These are phyloP conservation scores for Gallinago paraguaiae DNA, from an alignment of 2,113 vertebrate genomes.

Conservation along the genomic window DNA sequence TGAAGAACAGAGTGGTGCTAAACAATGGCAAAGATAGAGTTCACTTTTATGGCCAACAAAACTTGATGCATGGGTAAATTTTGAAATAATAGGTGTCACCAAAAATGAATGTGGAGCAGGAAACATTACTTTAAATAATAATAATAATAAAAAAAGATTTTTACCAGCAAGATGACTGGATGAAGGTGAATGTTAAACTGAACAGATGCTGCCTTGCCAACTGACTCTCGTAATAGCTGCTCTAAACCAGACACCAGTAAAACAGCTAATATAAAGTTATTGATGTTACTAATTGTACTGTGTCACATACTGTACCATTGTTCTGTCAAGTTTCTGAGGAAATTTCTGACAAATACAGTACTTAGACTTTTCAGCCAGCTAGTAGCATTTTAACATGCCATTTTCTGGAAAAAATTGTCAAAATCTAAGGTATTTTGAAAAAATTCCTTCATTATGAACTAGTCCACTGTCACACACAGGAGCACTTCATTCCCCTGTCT, in stretches of 20 bases:
- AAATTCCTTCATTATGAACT: slow-evolving; percentile 35
- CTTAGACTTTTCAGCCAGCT: slow-evolving; percentile 28
- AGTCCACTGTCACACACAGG: background rate
- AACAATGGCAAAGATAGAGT: background rate
- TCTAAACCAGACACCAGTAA: background rate
- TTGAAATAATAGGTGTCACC: background rate
- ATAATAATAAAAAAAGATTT: background rate
- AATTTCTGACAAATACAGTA: slow-evolving; percentile 44
- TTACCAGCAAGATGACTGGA: background rate
- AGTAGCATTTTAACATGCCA: slow-evolving; percentile 25
- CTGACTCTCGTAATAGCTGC: background rate
- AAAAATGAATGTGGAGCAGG: background rate
- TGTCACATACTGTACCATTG: slow-evolving; percentile 15
- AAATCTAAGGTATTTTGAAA: slow-evolving; percentile 38
- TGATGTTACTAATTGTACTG: slow-evolving; percentile 50
- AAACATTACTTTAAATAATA: background rate
- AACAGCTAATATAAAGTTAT: slow-evolving; percentile 25
- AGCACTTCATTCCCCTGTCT: slow-evolving; percentile 5
- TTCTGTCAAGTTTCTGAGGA: slow-evolving; percentile 40
- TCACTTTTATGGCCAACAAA: background rate
- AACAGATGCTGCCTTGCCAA: slow-evolving; percentile 4
- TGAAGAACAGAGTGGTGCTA: background rate
- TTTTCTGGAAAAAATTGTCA: background rate
- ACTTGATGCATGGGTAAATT: background rate
- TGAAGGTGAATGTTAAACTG: background rate